These are phyloP conservation scores for Bombyx mandarina DNA, from an alignment of 1,140 invertebrate genomes.

Conservation along the genomic window DNA sequence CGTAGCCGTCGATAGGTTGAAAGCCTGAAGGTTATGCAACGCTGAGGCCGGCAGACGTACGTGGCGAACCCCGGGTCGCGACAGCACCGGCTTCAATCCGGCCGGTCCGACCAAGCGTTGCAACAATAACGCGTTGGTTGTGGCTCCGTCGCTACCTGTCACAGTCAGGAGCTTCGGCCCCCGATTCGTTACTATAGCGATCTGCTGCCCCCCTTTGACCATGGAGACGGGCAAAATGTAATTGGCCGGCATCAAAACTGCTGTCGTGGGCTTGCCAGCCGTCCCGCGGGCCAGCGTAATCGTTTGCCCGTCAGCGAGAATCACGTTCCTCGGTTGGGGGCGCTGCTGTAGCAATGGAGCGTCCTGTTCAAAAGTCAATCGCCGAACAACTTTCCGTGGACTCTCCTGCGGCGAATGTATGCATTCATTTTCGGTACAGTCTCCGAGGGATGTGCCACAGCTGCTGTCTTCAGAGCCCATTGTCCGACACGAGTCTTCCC, in stretches of 20 bases:
- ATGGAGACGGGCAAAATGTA: constrained; percentile 79
- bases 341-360: constrained; percentile 20
- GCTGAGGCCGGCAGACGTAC: constrained; percentile 62
- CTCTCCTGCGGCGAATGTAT: constrained; percentile 66
- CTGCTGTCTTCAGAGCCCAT: constrained; percentile 81
- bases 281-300: constrained; percentile 62
- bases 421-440: constrained; percentile 58
- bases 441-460: constrained; percentile 75
- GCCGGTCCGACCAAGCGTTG: constrained; percentile 60
- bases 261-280: constrained; percentile 68
- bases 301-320: constrained; percentile 72
- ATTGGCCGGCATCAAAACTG: constrained; percentile 78
- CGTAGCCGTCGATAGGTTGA: constrained; percentile 48
- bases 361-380: constrained; percentile 61
- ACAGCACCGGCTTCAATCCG: constrained; percentile 60
- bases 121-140: constrained; percentile 70
- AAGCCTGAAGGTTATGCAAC: constrained; percentile 62
- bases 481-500: constrained; percentile 76
- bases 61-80: constrained; percentile 61
- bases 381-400: constrained; percentile 59
- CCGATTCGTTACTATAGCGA: constrained; percentile 78
- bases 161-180: constrained; percentile 77
- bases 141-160: constrained; percentile 48
- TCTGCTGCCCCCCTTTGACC: constrained; percentile 79
- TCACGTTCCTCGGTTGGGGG: constrained; percentile 66